phyloP scores from a whole-genome alignment of 2,888 invertebrate genomes.

The Desoria tigrina region DNA sequence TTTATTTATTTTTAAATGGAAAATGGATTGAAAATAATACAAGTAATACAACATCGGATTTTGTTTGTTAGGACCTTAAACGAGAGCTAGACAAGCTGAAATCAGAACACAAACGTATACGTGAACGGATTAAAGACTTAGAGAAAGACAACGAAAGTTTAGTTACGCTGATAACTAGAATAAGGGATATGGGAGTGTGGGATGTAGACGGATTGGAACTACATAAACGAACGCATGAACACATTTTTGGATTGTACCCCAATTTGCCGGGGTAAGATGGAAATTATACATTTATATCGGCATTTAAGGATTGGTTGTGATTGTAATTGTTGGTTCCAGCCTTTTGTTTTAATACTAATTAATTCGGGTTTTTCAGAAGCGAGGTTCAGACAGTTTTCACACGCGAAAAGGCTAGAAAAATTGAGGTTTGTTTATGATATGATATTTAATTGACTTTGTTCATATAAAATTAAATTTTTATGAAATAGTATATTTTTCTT shows the following conservation, averaged over 20 bases:
- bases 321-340: neutral
- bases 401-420: constrained; percentile 42
- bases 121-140: constrained; percentile 41
- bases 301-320: neutral
- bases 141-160: constrained; percentile 51
- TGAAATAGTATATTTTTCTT: no score
- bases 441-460: constrained; percentile 1
- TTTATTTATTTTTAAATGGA: no score
- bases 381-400: constrained; percentile 53
- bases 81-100: constrained; percentile 52
- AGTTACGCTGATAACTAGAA: constrained; percentile 45
- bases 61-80: constrained; percentile 31
- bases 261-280: constrained; percentile 49
- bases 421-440: constrained; percentile 28
- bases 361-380: constrained; percentile 34
- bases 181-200: constrained; percentile 53
- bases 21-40: neutral
- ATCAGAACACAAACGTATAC: constrained; percentile 43
- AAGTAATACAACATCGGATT: neutral
- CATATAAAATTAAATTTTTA: neutral
- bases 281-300: no score
- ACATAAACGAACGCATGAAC: constrained; percentile 42
- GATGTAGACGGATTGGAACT: constrained; percentile 49
- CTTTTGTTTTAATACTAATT: neutral
- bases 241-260: constrained; percentile 52